These are phyloP conservation scores for Ectropis crepuscularia DNA, from an alignment of 2,888 invertebrate genomes.

Conservation along the genomic window DNA sequence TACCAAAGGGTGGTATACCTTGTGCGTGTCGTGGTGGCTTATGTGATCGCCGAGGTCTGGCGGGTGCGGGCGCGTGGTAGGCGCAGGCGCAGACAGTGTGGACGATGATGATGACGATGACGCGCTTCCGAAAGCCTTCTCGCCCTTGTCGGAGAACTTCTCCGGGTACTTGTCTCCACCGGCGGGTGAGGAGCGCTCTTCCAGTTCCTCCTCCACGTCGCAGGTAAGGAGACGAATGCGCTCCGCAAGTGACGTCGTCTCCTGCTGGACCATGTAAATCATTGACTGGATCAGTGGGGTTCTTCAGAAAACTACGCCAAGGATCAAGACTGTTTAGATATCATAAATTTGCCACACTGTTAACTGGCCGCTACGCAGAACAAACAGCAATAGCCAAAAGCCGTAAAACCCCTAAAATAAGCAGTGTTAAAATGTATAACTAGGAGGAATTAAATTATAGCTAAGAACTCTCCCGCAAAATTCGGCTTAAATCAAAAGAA, in stretches of 20 bases:
- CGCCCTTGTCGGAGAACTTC: conserved; percentile 71
- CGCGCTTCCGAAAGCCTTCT: conserved; percentile 83
- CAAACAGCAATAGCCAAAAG: too few relatives aligned
- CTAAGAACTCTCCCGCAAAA: too few relatives aligned
- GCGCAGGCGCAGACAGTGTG: conserved; percentile 65
- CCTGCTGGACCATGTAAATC: conserved; percentile 60
- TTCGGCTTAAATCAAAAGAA: too few relatives aligned
- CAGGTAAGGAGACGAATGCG: conserved; percentile 94
- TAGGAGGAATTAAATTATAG: too few relatives aligned
- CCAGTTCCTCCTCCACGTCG: conserved; percentile 90
- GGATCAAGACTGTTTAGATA: too few relatives aligned
- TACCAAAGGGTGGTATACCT: conserved; percentile 50
- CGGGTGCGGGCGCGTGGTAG: conserved; percentile 64
- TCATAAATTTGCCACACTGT: too few relatives aligned
- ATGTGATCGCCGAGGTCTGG: conserved; percentile 69
- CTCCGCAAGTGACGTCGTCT: conserved; percentile 93
- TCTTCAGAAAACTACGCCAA: too few relatives aligned
- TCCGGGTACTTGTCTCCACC: conserved; percentile 82
- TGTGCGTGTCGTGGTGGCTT: conserved; percentile 72
- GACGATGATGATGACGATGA: conserved; percentile 79
- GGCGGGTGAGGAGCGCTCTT: conserved; percentile 86
- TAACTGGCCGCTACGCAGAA: too few relatives aligned
- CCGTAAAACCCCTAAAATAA: too few relatives aligned
- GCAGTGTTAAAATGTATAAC: too few relatives aligned
- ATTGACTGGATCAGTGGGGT: too few relatives aligned